These are phyloP conservation scores for Heliconius charithonia DNA, from an alignment of 2,888 invertebrate species.

Conservation along the genomic window DNA sequence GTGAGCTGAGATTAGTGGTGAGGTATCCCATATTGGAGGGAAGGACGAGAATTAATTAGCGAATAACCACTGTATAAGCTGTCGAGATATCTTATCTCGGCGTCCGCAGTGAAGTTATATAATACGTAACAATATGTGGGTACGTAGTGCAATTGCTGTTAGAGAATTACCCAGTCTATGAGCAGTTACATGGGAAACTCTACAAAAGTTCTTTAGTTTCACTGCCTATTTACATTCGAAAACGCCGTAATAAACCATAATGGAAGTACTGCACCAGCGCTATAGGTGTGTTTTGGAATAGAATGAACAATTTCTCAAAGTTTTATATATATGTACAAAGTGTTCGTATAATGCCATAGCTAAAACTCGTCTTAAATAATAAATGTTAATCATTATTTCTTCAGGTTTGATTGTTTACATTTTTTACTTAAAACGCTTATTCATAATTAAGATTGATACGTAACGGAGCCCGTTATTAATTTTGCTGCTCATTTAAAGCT, in stretches of 20 bases:
- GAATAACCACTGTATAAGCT: constrained; percentile 46
- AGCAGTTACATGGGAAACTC: constrained; percentile 20
- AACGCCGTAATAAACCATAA: constrained; percentile 9
- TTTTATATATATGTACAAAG: not conserved
- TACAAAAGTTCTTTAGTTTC: constrained; percentile 21
- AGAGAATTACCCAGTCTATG: constrained; percentile 26
- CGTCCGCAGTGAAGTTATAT: constrained; percentile 40
- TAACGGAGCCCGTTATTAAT: constrained; percentile 61
- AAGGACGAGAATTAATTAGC: constrained; percentile 46
- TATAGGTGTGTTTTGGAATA: not conserved
- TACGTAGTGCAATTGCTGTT: constrained; percentile 24
- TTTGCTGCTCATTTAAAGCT: constrained; percentile 68
- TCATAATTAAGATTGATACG: constrained; percentile 11
- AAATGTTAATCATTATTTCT: not conserved
- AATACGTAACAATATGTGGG: constrained; percentile 34
- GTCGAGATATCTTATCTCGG: constrained; percentile 42
- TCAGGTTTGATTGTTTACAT: not conserved
- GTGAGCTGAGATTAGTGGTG: constrained; percentile 45
- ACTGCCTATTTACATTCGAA: not conserved
- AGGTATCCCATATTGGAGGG: constrained; percentile 44
- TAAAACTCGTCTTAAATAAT: not conserved
- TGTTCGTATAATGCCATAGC: not conserved
- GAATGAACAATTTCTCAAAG: not conserved
- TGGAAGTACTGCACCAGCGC: not conserved
- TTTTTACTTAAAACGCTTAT: constrained; percentile 4